Conservation (phyloP, 2,113 vertebrate genomes). For the Cynopterus brachyotis region DNA sequence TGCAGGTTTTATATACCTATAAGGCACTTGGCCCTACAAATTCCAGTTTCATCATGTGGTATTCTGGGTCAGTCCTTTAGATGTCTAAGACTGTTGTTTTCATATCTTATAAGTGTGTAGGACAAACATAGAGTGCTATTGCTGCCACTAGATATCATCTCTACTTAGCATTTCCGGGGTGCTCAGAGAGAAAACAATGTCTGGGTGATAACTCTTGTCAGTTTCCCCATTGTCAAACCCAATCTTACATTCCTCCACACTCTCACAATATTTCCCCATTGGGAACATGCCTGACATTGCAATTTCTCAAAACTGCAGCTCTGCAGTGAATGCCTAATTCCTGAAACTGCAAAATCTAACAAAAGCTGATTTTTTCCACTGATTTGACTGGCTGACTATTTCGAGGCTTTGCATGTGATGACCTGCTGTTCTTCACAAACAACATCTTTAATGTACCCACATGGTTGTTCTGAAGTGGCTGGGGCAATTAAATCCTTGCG, state of each 20-base stretch:
- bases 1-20: fast-evolving
- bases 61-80: background rate
- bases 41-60: background rate
- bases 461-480: conserved; percentile 42
- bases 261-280: conserved; percentile 79
- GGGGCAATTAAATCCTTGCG: conserved; percentile 40
- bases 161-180: conserved; percentile 69
- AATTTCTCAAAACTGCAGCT: conserved; percentile 78
- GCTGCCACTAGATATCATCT: background rate
- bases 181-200: conserved; percentile 52
- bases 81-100: background rate
- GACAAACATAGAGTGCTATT: background rate
- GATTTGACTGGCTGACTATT: conserved; percentile 78
- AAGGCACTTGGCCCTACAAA: background rate
- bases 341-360: conserved; percentile 78
- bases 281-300: conserved; percentile 79
- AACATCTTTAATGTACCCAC: conserved; percentile 57
- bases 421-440: conserved; percentile 69
- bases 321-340: conserved; percentile 77
- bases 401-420: conserved; percentile 69
- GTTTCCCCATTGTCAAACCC: conserved; percentile 66
- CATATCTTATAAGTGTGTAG: background rate
- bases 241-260: conserved; percentile 66
- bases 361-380: conserved; percentile 77
- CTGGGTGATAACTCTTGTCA: conserved; percentile 74